phyloP scores from a whole-genome alignment of 2,888 invertebrate species.

The Leptinotarsa peninsularis region DNA sequence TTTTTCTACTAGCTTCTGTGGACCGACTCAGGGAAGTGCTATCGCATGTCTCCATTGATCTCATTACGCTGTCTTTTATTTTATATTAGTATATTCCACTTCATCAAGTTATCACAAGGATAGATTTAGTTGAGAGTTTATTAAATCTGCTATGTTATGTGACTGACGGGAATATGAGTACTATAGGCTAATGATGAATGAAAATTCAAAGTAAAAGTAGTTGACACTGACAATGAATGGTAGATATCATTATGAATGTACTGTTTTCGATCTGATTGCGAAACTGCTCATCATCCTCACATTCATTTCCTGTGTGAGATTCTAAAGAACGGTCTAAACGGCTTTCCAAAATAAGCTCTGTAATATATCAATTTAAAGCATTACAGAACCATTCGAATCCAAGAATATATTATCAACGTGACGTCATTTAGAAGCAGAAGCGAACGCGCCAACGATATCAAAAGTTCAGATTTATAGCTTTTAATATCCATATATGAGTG shows the following conservation, averaged over 20 bases:
- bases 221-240: too few species aligned
- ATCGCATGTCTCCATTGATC: too few species aligned
- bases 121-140: too few species aligned
- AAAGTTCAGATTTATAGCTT: conserved; percentile 50
- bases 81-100: too few species aligned
- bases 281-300: not conserved
- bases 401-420: conserved; percentile 15
- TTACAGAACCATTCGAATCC: conserved; percentile 14
- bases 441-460: conserved; percentile 30
- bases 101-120: too few species aligned
- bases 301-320: not conserved
- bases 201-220: too few species aligned
- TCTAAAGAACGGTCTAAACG: not conserved
- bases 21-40: too few species aligned
- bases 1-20: too few species aligned
- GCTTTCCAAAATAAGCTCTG: not conserved
- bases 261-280: not conserved
- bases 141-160: too few species aligned
- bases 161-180: too few species aligned
- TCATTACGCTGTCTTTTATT: too few species aligned
- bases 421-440: conserved; percentile 29
- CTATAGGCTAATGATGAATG: too few species aligned
- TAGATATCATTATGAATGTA: not conserved
- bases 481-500: conserved; percentile 50
- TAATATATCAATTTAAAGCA: conserved; percentile 3